Percentiles rank a stretch among this genome's conserved stretches.
Evolutionary conservation across 2,888 invertebrate genomes (phyloP).

Genomic region (Callosobruchus maculatus): DNA sequence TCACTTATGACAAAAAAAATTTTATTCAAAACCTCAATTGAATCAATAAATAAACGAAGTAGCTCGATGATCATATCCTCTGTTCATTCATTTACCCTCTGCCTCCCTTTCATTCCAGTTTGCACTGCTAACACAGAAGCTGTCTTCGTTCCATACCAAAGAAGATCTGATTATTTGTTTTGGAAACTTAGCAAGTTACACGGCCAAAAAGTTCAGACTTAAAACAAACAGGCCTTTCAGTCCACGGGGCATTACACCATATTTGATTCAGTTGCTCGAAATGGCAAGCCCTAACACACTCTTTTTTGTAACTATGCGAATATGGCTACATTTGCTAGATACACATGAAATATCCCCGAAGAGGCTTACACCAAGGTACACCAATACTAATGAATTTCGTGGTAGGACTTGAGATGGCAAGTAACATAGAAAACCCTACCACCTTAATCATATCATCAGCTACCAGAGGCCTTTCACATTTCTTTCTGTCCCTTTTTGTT

Average conservation of each 20-base stretch:
- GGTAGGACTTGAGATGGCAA: no score
- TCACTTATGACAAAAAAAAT: no score
- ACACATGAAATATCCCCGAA: conserved; percentile 51
- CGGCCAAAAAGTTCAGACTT: conserved; percentile 51
- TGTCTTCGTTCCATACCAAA: conserved; percentile 24
- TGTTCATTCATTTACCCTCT: no score
- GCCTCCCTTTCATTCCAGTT: no score
- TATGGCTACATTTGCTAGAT: conserved; percentile 57
- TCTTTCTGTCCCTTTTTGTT: no score
- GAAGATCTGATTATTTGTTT: conserved; percentile 51
- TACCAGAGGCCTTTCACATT: no score
- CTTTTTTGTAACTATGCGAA: conserved; percentile 52
- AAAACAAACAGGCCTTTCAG: conserved; percentile 44
- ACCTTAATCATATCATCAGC: no score
- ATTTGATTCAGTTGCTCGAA: neutral
- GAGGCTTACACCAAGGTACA: conserved; percentile 46
- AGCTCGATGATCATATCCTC: no score
- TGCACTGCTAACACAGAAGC: neutral
- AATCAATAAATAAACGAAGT: no score
- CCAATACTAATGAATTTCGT: no score
- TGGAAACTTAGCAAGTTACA: conserved; percentile 54
- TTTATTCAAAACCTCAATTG: no score
- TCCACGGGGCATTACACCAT: neutral
- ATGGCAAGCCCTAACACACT: neutral
- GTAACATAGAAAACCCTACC: no score